phyloP scores from a whole-genome alignment of 2,113 vertebrate genomes.

The Theropithecus gelada region DNA sequence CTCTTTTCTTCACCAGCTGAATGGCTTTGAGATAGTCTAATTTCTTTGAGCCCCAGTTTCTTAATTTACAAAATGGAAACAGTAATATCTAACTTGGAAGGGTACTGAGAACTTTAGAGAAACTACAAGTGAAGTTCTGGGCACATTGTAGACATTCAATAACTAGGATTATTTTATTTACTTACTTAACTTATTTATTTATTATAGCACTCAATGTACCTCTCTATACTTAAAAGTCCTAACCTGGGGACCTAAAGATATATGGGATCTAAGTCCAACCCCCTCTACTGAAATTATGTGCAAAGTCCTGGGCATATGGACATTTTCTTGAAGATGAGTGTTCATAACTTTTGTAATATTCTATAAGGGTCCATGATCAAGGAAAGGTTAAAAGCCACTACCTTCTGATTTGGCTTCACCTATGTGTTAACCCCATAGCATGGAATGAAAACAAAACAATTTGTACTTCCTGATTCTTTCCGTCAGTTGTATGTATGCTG shows the following conservation, averaged over 20 bases:
- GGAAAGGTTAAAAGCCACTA: not conserved
- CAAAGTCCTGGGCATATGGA: not conserved
- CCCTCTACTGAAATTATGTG: not conserved
- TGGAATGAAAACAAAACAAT: not conserved
- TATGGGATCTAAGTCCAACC: not conserved
- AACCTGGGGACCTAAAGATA: not conserved
- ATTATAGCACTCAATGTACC: not conserved
- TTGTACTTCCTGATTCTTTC: not conserved
- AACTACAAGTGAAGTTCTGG: not conserved
- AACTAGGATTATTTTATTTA: not conserved
- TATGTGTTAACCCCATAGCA: not conserved
- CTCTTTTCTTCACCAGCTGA: not conserved
- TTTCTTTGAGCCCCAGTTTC: slow-evolving; percentile 4
- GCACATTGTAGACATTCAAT: not conserved
- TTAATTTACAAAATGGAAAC: not conserved
- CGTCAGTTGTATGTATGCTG: not conserved
- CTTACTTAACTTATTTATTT: not conserved
- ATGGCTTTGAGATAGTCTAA: not conserved
- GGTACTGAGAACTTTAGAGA: not conserved
- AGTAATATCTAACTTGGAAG: not conserved
- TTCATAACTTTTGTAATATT: not conserved
- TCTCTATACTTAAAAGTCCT: not conserved
- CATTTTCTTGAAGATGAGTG: not conserved
- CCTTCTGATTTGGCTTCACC: not conserved
- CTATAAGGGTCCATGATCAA: not conserved